These are phyloP conservation scores for Alcedo quadribrachys DNA, from an alignment of 2,797 vertebrate genomes.

Conservation along the genomic window DNA sequence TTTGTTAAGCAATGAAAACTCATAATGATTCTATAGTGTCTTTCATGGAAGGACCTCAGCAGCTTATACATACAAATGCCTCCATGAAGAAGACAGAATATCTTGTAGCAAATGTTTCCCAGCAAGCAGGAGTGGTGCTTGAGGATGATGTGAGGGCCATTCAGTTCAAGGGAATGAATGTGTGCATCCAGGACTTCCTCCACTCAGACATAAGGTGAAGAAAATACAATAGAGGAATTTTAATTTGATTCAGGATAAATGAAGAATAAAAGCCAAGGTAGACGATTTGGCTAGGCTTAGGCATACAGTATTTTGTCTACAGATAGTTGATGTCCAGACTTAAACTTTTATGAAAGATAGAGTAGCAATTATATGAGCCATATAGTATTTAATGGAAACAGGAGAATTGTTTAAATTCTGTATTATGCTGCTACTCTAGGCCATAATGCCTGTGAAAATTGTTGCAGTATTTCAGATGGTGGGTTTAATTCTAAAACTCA, in stretches of 20 bases:
- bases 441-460: not conserved
- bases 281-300: not conserved
- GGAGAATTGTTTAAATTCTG: not conserved
- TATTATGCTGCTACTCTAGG: not conserved
- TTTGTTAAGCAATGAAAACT: not conserved
- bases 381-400: not conserved
- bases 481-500: not conserved
- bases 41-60: not conserved
- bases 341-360: not conserved
- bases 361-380: not conserved
- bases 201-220: not conserved
- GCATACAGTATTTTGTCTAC: not conserved
- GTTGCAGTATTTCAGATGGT: not conserved
- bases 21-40: not conserved
- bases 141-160: not conserved
- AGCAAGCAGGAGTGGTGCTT: not conserved
- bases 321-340: not conserved
- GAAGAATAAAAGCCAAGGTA: not conserved
- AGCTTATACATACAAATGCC: not conserved
- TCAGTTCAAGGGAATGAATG: not conserved
- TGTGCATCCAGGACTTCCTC: not conserved
- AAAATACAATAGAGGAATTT: not conserved
- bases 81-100: conserved; percentile 12
- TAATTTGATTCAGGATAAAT: not conserved
- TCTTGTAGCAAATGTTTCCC: not conserved